Evolutionary conservation across 2,797 vertebrate species (phyloP), one percentile per base, ranked within the genome.

Genomic region (Craterocephalus amniculus): DNA sequence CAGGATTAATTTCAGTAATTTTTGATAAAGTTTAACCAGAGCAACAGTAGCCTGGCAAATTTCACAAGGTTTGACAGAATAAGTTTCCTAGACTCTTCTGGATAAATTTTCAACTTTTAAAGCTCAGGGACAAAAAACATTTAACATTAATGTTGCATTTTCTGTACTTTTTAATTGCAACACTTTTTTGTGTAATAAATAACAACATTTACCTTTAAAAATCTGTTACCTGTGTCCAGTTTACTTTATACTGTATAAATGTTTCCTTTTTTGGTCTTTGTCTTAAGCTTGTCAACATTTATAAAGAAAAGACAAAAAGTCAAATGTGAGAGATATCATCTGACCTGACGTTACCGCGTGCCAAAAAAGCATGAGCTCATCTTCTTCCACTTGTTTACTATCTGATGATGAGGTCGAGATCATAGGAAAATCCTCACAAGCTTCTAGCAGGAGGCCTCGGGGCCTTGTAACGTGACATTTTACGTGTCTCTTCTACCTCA

Each of bases 291-390:
- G 9, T 35, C 18, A 22, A 49, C 43, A 66, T 26, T 6, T n/a
- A 20, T 20, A 26, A 35, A 54, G 72, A 26, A 54, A 14, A 14
- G 1, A n/a, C 0, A 2, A 66, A 58, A 71, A 29, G 54, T 56
- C 32, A 48, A 29, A 74, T 65, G 13, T 57, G 36, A 43, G 32
- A 59, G 35, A 58, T 59, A 14, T 73, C 52, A 71, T 67, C 62
- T 65, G 85, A 65, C 36, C 40, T 70, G 66, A 61, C 29, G 14
- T 36, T 48, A 49, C 48, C 43, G 67, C 78, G 83, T 81, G 72
- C 69, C 76, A 90, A 91, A 83, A 71, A 83, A 90, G 79, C 78
- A 93, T 93, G 82, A 89, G 84, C 88, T 94, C 91, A 93, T 91
- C 60, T 86, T 79, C 87, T 88, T 81, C 79, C 83, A 84, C 56